These are phyloP conservation scores for Distichodus sexfasciatus DNA, from an alignment of 2,797 vertebrate genomes.

Conservation along the genomic window DNA sequence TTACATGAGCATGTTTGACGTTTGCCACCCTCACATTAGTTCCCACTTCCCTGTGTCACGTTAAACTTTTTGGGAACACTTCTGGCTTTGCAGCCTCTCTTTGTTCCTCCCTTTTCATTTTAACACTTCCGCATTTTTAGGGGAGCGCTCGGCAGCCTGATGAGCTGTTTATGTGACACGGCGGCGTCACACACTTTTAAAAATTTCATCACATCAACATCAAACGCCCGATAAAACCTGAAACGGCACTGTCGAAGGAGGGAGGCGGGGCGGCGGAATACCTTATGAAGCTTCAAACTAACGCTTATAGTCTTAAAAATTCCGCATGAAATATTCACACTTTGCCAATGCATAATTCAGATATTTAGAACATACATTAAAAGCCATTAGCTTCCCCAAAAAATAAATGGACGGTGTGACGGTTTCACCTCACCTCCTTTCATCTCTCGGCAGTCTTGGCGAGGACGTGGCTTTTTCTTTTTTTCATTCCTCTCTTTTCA, in stretches of 20 bases:
- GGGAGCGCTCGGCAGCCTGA: conserved; percentile 48
- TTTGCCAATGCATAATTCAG: conserved; percentile 69
- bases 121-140: conserved; percentile 44
- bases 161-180: conserved; percentile 66
- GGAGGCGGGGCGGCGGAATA: conserved; percentile 18
- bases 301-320: conserved; percentile 71
- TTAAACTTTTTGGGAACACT: neutral
- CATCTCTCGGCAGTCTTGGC: conserved; percentile 50
- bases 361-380: conserved; percentile 84
- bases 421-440: conserved; percentile 51
- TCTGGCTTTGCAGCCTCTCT: neutral
- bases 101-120: conserved; percentile 44
- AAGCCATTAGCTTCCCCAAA: conserved; percentile 76
- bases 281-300: conserved; percentile 66
- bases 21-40: neutral
- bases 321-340: conserved; percentile 75
- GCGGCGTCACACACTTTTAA: conserved; percentile 60
- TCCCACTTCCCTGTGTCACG: neutral
- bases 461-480: conserved; percentile 39
- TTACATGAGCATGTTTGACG: too few relatives aligned
- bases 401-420: conserved; percentile 64
- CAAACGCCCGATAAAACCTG: conserved; percentile 70
- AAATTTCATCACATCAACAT: conserved; percentile 78
- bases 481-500: conserved; percentile 47
- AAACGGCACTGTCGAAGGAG: conserved; percentile 52